These are phyloP conservation scores for Cantharis rufa DNA, from an alignment of 2,888 invertebrate species.

Conservation along the genomic window DNA sequence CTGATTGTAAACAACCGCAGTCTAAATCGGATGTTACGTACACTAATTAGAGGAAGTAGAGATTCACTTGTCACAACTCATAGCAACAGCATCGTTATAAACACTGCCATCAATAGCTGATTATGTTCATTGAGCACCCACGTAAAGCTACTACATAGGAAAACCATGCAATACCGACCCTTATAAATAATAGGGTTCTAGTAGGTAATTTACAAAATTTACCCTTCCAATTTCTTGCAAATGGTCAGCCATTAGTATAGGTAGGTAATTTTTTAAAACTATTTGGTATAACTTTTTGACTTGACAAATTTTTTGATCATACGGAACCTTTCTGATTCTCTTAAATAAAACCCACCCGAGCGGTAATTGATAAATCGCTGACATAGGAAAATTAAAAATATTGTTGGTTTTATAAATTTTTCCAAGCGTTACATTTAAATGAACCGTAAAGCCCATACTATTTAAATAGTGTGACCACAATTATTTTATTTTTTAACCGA, in stretches of 20 bases:
- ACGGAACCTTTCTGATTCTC: background rate
- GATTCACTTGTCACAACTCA: slow-evolving; percentile 45
- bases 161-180: slow-evolving; percentile 24
- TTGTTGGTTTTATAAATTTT: background rate
- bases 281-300: background rate
- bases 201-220: background rate
- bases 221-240: background rate
- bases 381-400: background rate
- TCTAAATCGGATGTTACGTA: slow-evolving; percentile 50
- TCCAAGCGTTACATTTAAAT: background rate
- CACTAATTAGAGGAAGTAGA: slow-evolving; percentile 49
- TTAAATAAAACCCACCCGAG: background rate
- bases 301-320: background rate
- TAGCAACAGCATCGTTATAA: slow-evolving; percentile 45
- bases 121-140: slow-evolving; percentile 34
- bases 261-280: background rate
- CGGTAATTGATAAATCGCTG: background rate
- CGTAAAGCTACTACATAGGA: slow-evolving; percentile 7
- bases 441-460: background rate
- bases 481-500: background rate
- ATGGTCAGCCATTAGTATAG: background rate
- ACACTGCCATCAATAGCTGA: slow-evolving; percentile 35
- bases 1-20: slow-evolving; percentile 45
- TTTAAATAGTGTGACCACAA: background rate
- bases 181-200: slow-evolving; percentile 15